These are phyloP conservation scores for Ectemnius lituratus DNA, from an alignment of 2,888 invertebrate species.

Conservation along the genomic window DNA sequence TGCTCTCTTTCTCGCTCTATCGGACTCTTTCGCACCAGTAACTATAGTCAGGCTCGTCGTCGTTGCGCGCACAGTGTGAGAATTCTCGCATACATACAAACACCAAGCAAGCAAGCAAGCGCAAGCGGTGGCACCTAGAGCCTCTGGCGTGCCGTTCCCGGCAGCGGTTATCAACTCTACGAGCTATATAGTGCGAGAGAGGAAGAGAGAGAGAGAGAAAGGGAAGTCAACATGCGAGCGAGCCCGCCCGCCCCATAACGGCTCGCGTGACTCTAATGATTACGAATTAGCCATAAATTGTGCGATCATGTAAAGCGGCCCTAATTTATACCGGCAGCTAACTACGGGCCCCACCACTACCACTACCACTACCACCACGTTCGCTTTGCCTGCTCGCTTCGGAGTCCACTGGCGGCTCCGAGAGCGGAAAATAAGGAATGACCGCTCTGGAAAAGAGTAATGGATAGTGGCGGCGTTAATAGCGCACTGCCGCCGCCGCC, in stretches of 20 bases:
- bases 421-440: slow-evolving; percentile 6
- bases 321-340: slow-evolving; percentile 65
- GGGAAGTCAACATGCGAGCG: slow-evolving; percentile 66
- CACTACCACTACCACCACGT: too few relatives aligned
- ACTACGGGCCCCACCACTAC: slow-evolving; percentile 3
- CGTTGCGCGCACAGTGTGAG: background rate
- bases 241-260: slow-evolving; percentile 57
- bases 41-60: background rate
- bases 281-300: slow-evolving; percentile 72
- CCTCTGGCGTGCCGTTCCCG: background rate
- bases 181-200: slow-evolving; percentile 5
- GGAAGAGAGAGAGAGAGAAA: slow-evolving; percentile 3
- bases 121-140: background rate
- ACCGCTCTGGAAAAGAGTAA: background rate
- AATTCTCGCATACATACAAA: too few relatives aligned
- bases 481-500: too few relatives aligned
- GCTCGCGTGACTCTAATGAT: slow-evolving; percentile 73
- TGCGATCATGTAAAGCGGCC: slow-evolving; percentile 69
- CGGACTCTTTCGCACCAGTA: slow-evolving; percentile 4
- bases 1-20: too few relatives aligned
- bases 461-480: background rate
- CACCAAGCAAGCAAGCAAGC: too few relatives aligned
- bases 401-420: background rate
- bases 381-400: background rate
- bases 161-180: slow-evolving; percentile 60